phyloP scores from a whole-genome alignment of 2,797 vertebrate species.

The Dicrostonyx torquatus region DNA sequence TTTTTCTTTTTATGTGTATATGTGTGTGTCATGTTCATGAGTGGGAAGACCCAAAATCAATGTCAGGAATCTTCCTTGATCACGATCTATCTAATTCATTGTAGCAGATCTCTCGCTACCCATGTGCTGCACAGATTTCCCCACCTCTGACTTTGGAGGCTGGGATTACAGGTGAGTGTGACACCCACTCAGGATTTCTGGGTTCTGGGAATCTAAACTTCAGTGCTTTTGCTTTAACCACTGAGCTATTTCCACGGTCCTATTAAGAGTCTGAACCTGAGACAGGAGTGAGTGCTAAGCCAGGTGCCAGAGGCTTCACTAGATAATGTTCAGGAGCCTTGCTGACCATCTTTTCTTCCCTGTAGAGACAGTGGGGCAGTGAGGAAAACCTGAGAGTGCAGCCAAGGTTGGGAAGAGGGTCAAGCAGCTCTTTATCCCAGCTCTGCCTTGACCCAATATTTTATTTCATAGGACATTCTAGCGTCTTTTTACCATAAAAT shows the following conservation, averaged over 20 bases:
- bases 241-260: background rate
- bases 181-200: background rate
- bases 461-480: background rate
- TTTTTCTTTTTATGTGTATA: background rate
- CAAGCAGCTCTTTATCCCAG: background rate
- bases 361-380: background rate
- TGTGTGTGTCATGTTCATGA: background rate
- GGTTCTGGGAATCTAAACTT: background rate
- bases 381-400: background rate
- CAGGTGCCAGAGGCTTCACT: background rate
- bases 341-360: background rate
- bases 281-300: background rate
- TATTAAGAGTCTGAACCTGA: background rate
- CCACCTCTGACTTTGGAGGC: background rate
- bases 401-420: background rate
- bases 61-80: background rate
- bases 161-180: background rate
- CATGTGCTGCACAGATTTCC: background rate
- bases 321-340: background rate
- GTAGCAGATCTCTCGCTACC: background rate
- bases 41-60: background rate
- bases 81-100: background rate
- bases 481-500: slow-evolving; percentile 4
- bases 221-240: background rate
- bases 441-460: background rate